Base-by-base conservation (phyloP, 2,797 vertebrate species). In the Acanthis flammea region DNA sequence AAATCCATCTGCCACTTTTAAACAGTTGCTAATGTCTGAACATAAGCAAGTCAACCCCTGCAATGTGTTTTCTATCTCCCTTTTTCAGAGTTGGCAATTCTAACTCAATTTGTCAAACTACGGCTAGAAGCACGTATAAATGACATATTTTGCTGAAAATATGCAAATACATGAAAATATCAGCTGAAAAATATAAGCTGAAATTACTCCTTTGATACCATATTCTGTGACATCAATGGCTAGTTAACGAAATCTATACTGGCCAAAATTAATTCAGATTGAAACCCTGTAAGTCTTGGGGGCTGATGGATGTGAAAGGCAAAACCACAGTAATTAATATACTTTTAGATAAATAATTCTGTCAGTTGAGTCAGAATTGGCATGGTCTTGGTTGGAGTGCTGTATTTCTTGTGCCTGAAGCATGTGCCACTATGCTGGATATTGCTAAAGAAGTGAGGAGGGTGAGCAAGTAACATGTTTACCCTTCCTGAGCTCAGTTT, bases 241-340 rank as follows among this genome's bases (percentile, higher is more conserved):
- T 82, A 67, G 55, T 65, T 90, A n/a, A 80, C 87, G 39, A 51
- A 44, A 82, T 39, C 13, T 58, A 3, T 51, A 23, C 16, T 78
- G 25, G 6, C 19, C 82, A 28, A 85, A 94, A 91, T 86, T 60
- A 86, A 22, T 54, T 87, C 78, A 57, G 31, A 58, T 14, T 76
- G 14, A 54, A 88, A 51, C 28, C 39, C 16, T 55, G 17, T 75
- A 37, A 65, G 86, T 1, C 60, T 86, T 62, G 37, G 3, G 12
- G 18, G 2, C 6, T 2, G n/a, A 44, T 2, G 11, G 4, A 5
- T 3, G 2, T 4, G 8, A 30, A 42, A 42, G 39, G 35, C 3
- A 74, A 58, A 12, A 4, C 3, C 1, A 18, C 9, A 31, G 23
- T n/a, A 89, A 41, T 60, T 42, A 79, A 30, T 55, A 24, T 2